phyloP scores from a whole-genome alignment of 1,140 invertebrate species.

The Leptinotarsa undecemlineata region DNA sequence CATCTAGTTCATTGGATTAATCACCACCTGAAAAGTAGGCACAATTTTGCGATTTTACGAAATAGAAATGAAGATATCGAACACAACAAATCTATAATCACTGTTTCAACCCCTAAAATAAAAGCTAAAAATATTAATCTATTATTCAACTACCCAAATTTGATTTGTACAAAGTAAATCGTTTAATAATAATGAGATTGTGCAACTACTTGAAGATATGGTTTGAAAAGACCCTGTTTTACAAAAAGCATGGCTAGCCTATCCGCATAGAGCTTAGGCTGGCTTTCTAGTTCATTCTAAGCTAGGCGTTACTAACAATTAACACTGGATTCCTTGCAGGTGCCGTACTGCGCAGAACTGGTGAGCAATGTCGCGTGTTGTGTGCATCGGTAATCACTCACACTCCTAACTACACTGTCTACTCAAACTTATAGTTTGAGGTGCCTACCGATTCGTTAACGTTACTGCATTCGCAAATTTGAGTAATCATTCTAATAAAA shows the following conservation, averaged over 20 bases:
- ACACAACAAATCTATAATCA: no score
- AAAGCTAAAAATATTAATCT: no score
- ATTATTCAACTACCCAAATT: no score
- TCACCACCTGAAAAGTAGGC: no score
- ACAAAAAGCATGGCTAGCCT: slow-evolving; percentile 42
- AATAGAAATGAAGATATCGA: no score
- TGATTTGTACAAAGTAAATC: no score
- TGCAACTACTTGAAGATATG: neutral
- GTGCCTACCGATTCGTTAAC: neutral
- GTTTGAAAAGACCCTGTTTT: neutral
- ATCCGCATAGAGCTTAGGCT: slow-evolving; percentile 41
- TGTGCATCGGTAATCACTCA: slow-evolving; percentile 83
- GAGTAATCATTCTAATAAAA: neutral
- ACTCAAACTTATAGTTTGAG: slow-evolving; percentile 22
- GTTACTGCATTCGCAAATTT: slow-evolving; percentile 1
- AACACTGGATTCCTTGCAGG: slow-evolving; percentile 73
- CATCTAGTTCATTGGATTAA: no score
- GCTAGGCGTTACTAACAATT: slow-evolving; percentile 58
- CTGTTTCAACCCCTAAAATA: no score
- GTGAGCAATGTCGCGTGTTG: slow-evolving; percentile 89
- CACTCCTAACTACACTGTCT: slow-evolving; percentile 55
- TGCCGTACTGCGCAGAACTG: slow-evolving; percentile 85
- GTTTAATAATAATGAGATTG: neutral
- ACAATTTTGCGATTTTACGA: no score
- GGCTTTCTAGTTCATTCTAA: slow-evolving; percentile 42